Conservation (phyloP, 2,888 invertebrate genomes). For the Thymelicus acteon region DNA sequence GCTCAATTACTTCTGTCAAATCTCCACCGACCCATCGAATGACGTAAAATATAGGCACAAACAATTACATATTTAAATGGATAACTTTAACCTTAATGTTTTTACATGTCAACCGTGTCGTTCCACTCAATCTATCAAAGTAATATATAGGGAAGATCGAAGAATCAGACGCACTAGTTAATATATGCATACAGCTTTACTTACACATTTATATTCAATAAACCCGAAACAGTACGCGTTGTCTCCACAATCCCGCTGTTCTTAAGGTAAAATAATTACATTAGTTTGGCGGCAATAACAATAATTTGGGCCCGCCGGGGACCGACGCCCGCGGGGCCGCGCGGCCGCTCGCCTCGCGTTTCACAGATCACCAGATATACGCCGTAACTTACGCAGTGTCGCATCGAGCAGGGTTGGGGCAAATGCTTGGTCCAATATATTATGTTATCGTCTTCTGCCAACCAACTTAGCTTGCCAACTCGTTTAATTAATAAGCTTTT, state of each 20-base stretch:
- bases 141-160: too few species aligned
- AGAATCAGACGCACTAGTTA: not conserved
- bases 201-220: slow-evolving; percentile 9
- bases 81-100: too few species aligned
- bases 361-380: slow-evolving; percentile 81
- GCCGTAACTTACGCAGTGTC: slow-evolving; percentile 61
- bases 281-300: slow-evolving; percentile 81
- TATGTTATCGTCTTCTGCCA: not conserved
- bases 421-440: slow-evolving; percentile 4
- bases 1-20: too few species aligned
- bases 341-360: slow-evolving; percentile 58
- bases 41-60: too few species aligned
- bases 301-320: slow-evolving; percentile 68
- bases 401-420: slow-evolving; percentile 33
- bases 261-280: slow-evolving; percentile 77
- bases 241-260: slow-evolving; percentile 44
- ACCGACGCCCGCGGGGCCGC: slow-evolving; percentile 59
- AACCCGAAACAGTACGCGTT: slow-evolving; percentile 14
- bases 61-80: too few species aligned
- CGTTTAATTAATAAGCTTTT: too few species aligned
- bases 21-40: too few species aligned
- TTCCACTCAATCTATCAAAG: too few species aligned
- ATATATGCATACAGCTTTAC: not conserved
- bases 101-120: too few species aligned
- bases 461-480: too few species aligned